Base-by-base conservation (phyloP, 1,140 invertebrate genomes). In the Neodiprion virginianus region DNA sequence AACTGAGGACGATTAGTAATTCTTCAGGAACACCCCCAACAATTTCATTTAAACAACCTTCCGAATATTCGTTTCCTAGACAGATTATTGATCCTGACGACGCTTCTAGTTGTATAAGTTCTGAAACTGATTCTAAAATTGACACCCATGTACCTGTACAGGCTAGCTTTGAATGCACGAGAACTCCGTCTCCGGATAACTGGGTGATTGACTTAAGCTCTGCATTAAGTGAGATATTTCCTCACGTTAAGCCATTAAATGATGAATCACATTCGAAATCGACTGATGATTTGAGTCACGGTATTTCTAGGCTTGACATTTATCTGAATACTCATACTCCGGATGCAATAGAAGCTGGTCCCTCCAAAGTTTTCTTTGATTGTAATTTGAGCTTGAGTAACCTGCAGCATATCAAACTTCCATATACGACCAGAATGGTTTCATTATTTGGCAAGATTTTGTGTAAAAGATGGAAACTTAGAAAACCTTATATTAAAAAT, bases 381-480 rank as follows among this genome's bases (percentile, higher is more conserved):
- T 83, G 84, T 78, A 84, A 76, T 48, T 78, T 88, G 74, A 82
- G 86, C 81, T 79, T 83, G 28, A 83, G 78, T 69, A 72, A 68
- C 48, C 79, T 85, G 23, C 69, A 48, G 70, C 69, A 76, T 21
- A 50, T 50, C 50, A 73, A 78, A 50, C 72, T 85, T 28, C 48
- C 70, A 10, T 17, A 79, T 69, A 47, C 69, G 4, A 77, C 77
- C 80, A 84, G 82, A 77, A 75, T 72, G 14, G 81, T 80, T 23
- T 91, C 90, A 17, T 73, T 79, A 14, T 88, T 92, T 74, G 91
- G 90, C 10, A 89, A 86, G 87, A 85, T 89, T 76, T 79, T 91
- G 5, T 90, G 88, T 72, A 84, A 79, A 78, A 83, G 72, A 47
- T 89, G 83, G 84, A 79, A 76, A 72, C 79, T 71, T n/a, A 77